Conservation (phyloP, 2,888 invertebrate genomes). For the Eupsilia transversa region DNA sequence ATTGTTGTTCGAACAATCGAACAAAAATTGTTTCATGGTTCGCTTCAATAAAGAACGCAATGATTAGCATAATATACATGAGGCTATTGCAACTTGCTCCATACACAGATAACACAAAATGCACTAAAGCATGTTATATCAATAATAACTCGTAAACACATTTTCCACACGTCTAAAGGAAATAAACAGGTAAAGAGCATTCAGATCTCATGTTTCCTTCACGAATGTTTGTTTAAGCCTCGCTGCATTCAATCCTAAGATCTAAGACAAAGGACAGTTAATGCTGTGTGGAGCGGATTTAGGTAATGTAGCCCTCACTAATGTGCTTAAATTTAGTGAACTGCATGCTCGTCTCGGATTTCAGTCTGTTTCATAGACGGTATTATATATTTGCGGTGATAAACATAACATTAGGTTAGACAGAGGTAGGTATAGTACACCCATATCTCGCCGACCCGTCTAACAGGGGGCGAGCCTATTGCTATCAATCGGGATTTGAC, state of each 20-base stretch:
- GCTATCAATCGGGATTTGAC: not conserved
- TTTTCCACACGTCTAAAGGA: not conserved
- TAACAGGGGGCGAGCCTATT: not conserved
- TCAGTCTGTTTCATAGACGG: not conserved
- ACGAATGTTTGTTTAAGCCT: constrained; percentile 35
- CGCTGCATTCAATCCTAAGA: constrained; percentile 31
- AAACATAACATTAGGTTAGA: not conserved
- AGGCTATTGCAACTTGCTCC: not conserved
- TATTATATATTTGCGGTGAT: not conserved
- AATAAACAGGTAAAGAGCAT: constrained; percentile 5
- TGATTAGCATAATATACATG: not conserved
- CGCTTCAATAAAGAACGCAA: not conserved
- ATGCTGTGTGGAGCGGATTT: constrained; percentile 14
- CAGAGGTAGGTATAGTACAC: not conserved
- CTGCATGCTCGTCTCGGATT: not conserved
- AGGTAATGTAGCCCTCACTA: not conserved
- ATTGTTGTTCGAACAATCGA: too few species aligned
- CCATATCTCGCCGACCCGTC: not conserved
- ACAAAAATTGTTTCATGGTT: not conserved
- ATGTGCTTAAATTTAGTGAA: constrained; percentile 10
- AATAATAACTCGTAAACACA: not conserved
- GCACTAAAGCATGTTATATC: not conserved
- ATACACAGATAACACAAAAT: not conserved
- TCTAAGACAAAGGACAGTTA: constrained; percentile 34
- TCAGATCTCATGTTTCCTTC: constrained; percentile 22